These are phyloP conservation scores for Lagorchestes hirsutus DNA, from an alignment of 2,797 vertebrate species.

Conservation along the genomic window DNA sequence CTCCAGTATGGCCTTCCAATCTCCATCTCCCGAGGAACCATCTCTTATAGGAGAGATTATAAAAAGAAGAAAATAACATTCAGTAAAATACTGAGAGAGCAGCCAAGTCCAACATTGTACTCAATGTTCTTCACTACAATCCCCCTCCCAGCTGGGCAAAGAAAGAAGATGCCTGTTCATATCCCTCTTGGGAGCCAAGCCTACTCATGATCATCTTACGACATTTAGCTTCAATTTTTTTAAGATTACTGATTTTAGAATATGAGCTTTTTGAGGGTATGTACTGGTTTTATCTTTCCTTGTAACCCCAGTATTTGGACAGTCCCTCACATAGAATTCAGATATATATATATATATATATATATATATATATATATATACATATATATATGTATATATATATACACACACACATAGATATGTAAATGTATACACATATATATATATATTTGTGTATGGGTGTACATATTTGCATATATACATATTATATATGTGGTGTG, in stretches of 20 bases:
- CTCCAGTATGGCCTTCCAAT: neutral
- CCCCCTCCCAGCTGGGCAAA: neutral
- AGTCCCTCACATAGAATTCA: neutral
- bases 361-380: neutral
- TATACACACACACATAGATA: no score
- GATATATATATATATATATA: neutral
- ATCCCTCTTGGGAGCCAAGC: neutral
- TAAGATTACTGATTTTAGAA: neutral
- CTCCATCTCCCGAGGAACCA: neutral
- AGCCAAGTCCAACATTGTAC: neutral
- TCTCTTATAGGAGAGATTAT: neutral
- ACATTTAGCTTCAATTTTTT: neutral
- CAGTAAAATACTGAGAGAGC: neutral
- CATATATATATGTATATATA: no score
- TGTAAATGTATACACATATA: neutral
- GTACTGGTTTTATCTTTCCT: neutral
- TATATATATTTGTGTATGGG: neutral
- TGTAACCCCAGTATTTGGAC: neutral
- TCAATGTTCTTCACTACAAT: neutral
- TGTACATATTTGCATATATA: neutral
- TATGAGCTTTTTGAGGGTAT: neutral
- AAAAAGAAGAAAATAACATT: neutral
- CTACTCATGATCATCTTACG: neutral
- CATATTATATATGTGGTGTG: no score
- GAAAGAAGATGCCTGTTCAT: neutral